Evolutionary conservation across 1,140 invertebrate species (phyloP).

Genomic region (Pentalonia nigronervosa): DNA sequence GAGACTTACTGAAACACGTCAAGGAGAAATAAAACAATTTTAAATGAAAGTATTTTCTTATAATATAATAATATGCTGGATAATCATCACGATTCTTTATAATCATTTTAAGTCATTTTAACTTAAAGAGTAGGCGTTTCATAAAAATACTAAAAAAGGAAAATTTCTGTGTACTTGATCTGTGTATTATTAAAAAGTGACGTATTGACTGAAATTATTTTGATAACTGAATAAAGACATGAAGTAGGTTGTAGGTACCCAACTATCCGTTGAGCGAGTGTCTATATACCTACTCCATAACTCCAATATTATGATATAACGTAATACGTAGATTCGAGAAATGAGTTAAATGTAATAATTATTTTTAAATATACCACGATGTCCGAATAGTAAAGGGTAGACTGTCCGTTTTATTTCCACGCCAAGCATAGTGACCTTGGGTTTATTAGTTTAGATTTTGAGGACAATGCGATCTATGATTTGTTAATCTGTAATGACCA

Average conservation of each 20-base stretch:
- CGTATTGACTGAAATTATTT: background rate
- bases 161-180: background rate
- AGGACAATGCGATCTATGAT: slow-evolving; percentile 40
- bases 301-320: background rate
- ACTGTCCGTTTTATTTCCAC: slow-evolving; percentile 6
- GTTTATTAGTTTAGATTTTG: slow-evolving; percentile 11
- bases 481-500: slow-evolving; percentile 15
- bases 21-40: background rate
- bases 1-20: background rate
- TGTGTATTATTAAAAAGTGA: background rate
- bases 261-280: background rate
- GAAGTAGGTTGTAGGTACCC: background rate
- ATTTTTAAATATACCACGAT: background rate
- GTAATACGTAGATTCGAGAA: background rate
- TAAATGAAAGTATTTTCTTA: slow-evolving; percentile 11
- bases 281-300: background rate
- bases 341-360: background rate
- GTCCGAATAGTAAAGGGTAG: background rate
- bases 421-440: background rate
- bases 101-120: background rate
- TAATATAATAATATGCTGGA: background rate
- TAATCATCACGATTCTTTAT: background rate
- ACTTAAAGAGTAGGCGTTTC: background rate
- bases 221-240: background rate
- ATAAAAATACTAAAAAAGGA: slow-evolving; percentile 1